Percentiles rank a stretch among this genome's conserved stretches.
These are phyloP conservation scores for Aplochiton taeniatus DNA, from an alignment of 2,797 vertebrate species.

Conservation along the genomic window DNA sequence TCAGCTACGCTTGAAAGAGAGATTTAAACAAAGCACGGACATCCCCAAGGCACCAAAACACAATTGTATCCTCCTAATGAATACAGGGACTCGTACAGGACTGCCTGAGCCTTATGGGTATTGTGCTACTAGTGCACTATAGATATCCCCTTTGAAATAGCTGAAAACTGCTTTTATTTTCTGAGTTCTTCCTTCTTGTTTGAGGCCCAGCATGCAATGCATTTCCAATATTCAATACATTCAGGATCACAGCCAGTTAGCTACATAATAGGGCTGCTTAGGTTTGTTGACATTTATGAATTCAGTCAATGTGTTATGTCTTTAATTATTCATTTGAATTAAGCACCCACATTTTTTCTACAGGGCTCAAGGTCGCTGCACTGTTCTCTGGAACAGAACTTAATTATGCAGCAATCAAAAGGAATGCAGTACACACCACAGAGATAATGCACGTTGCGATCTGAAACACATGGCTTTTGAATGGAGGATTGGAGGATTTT, in stretches of 20 bases:
- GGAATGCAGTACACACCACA: no score
- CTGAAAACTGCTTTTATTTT: not conserved
- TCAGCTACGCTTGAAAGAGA: not conserved
- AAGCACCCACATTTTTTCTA: no score
- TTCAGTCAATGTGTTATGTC: not conserved
- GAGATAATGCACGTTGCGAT: no score
- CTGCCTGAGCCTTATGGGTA: not conserved
- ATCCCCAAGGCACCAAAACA: not conserved
- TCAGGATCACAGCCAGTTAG: no score
- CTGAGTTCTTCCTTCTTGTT: no score
- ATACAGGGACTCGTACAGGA: not conserved
- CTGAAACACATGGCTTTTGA: no score
- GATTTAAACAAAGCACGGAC: conserved; percentile 1
- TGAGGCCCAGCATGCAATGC: no score
- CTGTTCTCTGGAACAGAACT: no score
- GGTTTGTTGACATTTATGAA: not conserved
- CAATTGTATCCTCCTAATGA: not conserved
- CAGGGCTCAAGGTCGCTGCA: no score
- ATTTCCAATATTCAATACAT: no score
- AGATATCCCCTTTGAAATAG: not conserved
- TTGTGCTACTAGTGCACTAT: not conserved
- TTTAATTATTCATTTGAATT: not conserved
- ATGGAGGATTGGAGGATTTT: no score
- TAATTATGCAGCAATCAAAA: no score
- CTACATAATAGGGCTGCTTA: not conserved